A percentile compares a stretch with the other conserved stretches of the same genome.
Evolutionary conservation across 2,888 invertebrate genomes (phyloP).

Genomic region (Ochropleura plecta): DNA sequence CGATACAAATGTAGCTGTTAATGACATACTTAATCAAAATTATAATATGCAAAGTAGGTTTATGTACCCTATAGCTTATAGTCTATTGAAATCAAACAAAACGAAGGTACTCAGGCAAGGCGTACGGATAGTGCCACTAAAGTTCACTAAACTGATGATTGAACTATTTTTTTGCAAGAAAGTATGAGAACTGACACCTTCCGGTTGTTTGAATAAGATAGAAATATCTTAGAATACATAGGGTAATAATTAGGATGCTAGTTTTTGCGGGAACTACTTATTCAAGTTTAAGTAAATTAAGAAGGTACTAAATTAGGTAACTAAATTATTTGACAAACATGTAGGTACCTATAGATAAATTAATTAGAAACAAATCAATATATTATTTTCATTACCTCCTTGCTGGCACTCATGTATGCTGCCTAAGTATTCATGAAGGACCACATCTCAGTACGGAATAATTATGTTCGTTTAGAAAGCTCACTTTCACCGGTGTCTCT

Average conservation of each 20-base stretch:
- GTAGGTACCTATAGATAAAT: not conserved
- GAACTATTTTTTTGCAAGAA: not conserved
- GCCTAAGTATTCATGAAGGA: slow-evolving; percentile 82
- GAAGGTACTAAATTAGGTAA: not conserved
- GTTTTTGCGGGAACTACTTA: slow-evolving; percentile 5
- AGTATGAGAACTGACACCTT: no score
- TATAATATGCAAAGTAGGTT: slow-evolving; percentile 24
- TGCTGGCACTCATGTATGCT: slow-evolving; percentile 84
- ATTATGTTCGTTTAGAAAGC: slow-evolving; percentile 78
- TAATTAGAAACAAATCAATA: not conserved
- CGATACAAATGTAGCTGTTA: slow-evolving; percentile 9
- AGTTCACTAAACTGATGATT: not conserved
- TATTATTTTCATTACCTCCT: slow-evolving; percentile 75
- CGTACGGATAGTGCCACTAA: not conserved
- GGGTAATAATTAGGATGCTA: not conserved
- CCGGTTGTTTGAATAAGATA: not conserved
- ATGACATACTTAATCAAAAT: slow-evolving; percentile 11
- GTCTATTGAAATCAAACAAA: slow-evolving; percentile 26
- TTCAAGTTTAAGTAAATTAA: not conserved
- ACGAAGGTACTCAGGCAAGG: not conserved
- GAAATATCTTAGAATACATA: not conserved
- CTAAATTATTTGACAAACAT: not conserved
- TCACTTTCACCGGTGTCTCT: slow-evolving; percentile 84
- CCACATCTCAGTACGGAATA: slow-evolving; percentile 82
- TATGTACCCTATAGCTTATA: not conserved